phyloP scores from a whole-genome alignment of 2,113 vertebrate genomes.

The Rutilus rutilus region DNA sequence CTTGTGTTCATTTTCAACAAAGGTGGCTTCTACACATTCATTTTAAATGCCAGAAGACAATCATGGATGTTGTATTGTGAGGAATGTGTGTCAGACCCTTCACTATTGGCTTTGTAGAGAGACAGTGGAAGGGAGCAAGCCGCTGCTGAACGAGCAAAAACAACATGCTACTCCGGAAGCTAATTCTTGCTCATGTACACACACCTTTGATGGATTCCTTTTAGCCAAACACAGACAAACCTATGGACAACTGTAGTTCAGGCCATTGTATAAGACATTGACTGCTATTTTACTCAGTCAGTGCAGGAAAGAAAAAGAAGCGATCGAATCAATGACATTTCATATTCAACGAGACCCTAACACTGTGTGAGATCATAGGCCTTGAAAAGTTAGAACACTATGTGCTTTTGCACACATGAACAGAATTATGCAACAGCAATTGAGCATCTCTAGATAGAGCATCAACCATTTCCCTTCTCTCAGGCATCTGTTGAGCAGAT shows the following conservation, averaged over 20 bases:
- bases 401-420: conserved; percentile 12
- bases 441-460: not conserved
- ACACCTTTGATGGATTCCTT: not conserved
- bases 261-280: not conserved
- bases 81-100: conserved; percentile 23
- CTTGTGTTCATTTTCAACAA: conserved; percentile 15
- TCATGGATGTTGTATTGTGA: conserved; percentile 9
- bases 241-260: not conserved
- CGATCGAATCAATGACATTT: not conserved
- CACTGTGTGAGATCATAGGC: not conserved
- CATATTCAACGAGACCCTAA: not conserved
- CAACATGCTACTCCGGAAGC: not conserved
- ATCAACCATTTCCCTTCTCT: not conserved
- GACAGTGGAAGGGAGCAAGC: not conserved
- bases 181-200: not conserved
- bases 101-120: conserved; percentile 13
- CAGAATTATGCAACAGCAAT: conserved; percentile 29
- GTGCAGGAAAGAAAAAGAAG: not conserved
- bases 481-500: conserved; percentile 19
- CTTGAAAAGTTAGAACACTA: not conserved
- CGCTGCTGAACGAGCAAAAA: conserved; percentile 34
- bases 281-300: not conserved
- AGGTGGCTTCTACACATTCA: not conserved
- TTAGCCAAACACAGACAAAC: not conserved
- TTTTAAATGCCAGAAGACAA: not conserved